Base-by-base conservation (phyloP, 2,797 vertebrate species). In the Typhlichthys subterraneus region DNA sequence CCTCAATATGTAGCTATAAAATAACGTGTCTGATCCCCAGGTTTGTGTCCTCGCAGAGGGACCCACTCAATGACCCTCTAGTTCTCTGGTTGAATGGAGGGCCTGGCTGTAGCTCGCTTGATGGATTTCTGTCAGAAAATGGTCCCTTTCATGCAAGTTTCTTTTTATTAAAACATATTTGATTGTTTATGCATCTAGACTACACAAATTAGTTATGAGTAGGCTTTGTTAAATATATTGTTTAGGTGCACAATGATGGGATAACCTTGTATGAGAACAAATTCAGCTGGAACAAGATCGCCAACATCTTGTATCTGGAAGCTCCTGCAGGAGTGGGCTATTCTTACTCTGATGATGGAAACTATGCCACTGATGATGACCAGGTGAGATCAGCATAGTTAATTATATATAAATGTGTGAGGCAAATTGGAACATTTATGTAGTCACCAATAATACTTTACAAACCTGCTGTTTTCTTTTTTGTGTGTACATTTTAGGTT, bases 81-180 rank as follows among this genome's bases (percentile, higher is more conserved):
- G 89, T 93, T 15, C 85, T 94, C 1, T 94, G 93, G 92, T 67
- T 94, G 64, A 94, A 94, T 1, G 93, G 93, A n/a, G 93, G 93
- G 4, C 93, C 93, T 0, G 93, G 93, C 55, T 94, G 93, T 84
- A 94, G 92, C 80, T 94, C 93, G 0, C 65, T 94, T 65, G 92
- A 93, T 45, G 93, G 93, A 12, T 92, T 93, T 67, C 79, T 94
- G 23, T 92, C 92, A 5, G 93, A 93, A 64, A 92, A 94, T 4
- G 92, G 92, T 57, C 93, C 92, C 0, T 91, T 93, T 72, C 92
- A 94, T 45, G 93, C 93, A 54, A 81, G 90, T 12, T 1, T 19
- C 29, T 15, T n/a, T 7, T 9, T 42, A 2, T 42, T 42, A 2
- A 8, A 7, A 0, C 9, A 42, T 42, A 42, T 42, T 42, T 42